Conservation (phyloP, 2,888 invertebrate genomes). For the Drosophila acutilabella region DNA sequence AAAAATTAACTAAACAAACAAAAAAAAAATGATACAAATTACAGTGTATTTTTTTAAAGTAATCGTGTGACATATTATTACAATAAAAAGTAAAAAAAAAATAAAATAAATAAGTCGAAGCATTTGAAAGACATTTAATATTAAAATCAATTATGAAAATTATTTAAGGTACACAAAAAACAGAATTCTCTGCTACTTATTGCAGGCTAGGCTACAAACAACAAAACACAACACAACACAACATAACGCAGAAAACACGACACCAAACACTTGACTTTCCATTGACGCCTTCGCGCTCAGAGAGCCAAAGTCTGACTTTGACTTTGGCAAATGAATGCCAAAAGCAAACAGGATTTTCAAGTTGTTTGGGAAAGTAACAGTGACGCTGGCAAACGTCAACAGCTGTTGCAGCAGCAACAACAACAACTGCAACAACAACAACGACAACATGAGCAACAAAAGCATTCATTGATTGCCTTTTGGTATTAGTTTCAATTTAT, state of each 20-base stretch:
- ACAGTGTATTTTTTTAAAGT: too few species aligned
- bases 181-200: too few species aligned
- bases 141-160: too few species aligned
- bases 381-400: slow-evolving; percentile 43
- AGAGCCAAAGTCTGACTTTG: slow-evolving; percentile 32
- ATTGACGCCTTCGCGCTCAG: slow-evolving; percentile 31
- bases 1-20: too few species aligned
- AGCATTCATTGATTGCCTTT: slow-evolving; percentile 76
- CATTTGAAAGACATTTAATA: too few species aligned
- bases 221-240: neutral
- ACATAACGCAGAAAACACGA: slow-evolving; percentile 8
- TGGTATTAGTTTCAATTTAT: slow-evolving; percentile 80
- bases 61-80: too few species aligned
- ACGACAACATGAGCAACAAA: slow-evolving; percentile 16
- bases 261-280: slow-evolving; percentile 55
- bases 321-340: slow-evolving; percentile 63
- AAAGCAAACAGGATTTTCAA: slow-evolving; percentile 67
- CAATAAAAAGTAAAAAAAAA: too few species aligned
- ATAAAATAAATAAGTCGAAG: too few species aligned
- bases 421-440: slow-evolving; percentile 13
- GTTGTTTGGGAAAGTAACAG: slow-evolving; percentile 68
- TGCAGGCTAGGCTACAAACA: neutral
- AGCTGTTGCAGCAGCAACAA: slow-evolving; percentile 41
- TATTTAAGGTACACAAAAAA: too few species aligned
- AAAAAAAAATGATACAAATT: too few species aligned